These are phyloP conservation scores for Carcharodon carcharias DNA, from an alignment of 2,797 vertebrate genomes.

Conservation along the genomic window DNA sequence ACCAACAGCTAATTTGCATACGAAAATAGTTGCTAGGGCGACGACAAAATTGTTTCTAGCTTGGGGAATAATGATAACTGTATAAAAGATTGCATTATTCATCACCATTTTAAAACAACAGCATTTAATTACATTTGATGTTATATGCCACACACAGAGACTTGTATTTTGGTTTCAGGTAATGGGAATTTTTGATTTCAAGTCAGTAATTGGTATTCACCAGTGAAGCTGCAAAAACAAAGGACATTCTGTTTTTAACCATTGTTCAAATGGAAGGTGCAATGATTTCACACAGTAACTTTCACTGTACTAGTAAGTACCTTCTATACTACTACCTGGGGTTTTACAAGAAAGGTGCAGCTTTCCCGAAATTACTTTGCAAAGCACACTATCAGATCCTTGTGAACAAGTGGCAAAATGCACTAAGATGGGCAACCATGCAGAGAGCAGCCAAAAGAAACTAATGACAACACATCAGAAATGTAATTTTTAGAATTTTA, in stretches of 20 bases:
- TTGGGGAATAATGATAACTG: not conserved
- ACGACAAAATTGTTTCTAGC: constrained; percentile 45
- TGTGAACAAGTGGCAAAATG: not conserved
- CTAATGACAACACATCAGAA: not conserved
- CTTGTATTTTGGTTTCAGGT: constrained; percentile 13
- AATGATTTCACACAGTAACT: not conserved
- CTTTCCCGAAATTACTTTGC: not conserved
- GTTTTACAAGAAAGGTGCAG: not conserved
- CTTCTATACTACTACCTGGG: not conserved
- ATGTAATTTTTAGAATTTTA: not conserved
- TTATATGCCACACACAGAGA: not conserved
- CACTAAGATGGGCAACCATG: not conserved
- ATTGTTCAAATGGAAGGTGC: not conserved
- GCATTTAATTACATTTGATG: constrained; percentile 20
- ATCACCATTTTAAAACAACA: constrained; percentile 23
- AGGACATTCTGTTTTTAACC: not conserved
- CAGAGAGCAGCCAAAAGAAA: not conserved
- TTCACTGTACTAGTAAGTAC: not conserved
- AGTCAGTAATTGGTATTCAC: constrained; percentile 29
- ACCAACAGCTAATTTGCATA: constrained; percentile 66
- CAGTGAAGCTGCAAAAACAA: not conserved
- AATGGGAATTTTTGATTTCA: constrained; percentile 9
- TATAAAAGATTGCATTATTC: constrained; percentile 21
- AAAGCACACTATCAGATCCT: not conserved
- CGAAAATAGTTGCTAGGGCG: constrained; percentile 60